Base-by-base conservation (phyloP, 2,888 invertebrate species). In the Cryptocephalus moraei region DNA sequence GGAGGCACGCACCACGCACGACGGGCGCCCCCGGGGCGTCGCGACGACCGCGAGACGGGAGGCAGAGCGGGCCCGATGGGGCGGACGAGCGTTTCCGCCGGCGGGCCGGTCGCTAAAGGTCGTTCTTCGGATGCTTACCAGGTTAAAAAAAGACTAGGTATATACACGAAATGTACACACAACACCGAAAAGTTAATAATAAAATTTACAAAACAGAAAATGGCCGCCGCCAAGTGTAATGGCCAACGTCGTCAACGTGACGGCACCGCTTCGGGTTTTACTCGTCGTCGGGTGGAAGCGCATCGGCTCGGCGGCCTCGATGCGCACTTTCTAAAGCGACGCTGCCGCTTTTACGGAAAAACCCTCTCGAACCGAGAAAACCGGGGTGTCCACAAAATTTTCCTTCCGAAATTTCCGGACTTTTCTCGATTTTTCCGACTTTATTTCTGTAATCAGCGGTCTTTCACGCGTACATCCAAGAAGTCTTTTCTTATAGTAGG, bases 211-310 rank as follows among this genome's bases (percentile, higher is more conserved):
- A 62, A 64, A 61, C 62, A 58, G 63, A 66, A 66, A 68, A 68
- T 68, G 68, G 68, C 67, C 65, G 63, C 62, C 60, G 59, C 56
- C 55, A 55, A 59, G 53, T 60, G 52, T 56, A 62, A 58, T 60
- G 59, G 61, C 56, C 63, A 70, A 72, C 64, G 70, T 73, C 75
- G 74, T 74, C 74, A 75, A 75, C 76, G 75, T 75, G 73, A 73
- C 71, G 73, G 71, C 69, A 77, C 50, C 48, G 52, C 50, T 53
- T 53, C 58, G 59, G 82, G 82, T 82, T 82, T 79, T 80, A 81
- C 81, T 80, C 77, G 80, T 78, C 79, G 81, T 83, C 22, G 22
- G 22, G 22, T 22, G 22, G 22, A 22, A 83, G 84, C 84, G 82
- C 82, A 83, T 78, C 80, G 81, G 56, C 55, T 60, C 67, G 63